Evolutionary conservation across 2,888 invertebrate genomes (phyloP).

Genomic region (Lordiphosa fenestrarum): DNA sequence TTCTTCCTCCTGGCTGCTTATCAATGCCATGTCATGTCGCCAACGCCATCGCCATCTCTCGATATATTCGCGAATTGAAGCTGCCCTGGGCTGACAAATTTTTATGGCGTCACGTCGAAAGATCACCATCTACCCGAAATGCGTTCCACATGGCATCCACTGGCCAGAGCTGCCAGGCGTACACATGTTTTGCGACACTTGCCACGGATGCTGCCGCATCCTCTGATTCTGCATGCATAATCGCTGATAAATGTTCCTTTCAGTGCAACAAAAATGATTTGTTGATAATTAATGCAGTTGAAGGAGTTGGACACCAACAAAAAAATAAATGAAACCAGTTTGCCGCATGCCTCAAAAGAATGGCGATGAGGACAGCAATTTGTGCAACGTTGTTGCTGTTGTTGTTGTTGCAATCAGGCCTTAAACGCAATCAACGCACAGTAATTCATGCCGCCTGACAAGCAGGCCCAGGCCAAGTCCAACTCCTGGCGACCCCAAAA

Average conservation of each 20-base stretch:
- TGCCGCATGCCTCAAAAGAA: constrained; percentile 49
- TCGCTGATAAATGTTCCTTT: constrained; percentile 71
- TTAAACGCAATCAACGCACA: constrained; percentile 74
- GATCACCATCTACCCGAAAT: constrained; percentile 24
- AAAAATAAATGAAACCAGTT: constrained; percentile 48
- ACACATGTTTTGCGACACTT: constrained; percentile 70
- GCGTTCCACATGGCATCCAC: constrained; percentile 33
- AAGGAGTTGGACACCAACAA: constrained; percentile 2
- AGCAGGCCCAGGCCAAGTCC: constrained; percentile 18
- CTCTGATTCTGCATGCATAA: constrained; percentile 56
- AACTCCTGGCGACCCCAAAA: constrained; percentile 27
- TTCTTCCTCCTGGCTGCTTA: constrained; percentile 33
- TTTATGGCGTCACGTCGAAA: constrained; percentile 51
- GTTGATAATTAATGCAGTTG: constrained; percentile 72
- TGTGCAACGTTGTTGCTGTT: constrained; percentile 42
- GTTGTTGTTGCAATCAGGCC: constrained; percentile 55
- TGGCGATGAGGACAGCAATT: constrained; percentile 52
- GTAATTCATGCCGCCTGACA: constrained; percentile 70
- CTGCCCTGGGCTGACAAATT: constrained; percentile 53
- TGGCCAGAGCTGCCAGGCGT: constrained; percentile 30
- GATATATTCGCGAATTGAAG: constrained; percentile 5
- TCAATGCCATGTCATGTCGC: constrained; percentile 65
- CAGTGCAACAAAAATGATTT: constrained; percentile 71
- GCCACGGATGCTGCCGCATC: not conserved
- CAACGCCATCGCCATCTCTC: constrained; percentile 37